Percentiles rank a stretch among this genome's conserved stretches.
These are phyloP conservation scores for Acrobasis repandana DNA, from an alignment of 2,888 invertebrate species.

Conservation along the genomic window DNA sequence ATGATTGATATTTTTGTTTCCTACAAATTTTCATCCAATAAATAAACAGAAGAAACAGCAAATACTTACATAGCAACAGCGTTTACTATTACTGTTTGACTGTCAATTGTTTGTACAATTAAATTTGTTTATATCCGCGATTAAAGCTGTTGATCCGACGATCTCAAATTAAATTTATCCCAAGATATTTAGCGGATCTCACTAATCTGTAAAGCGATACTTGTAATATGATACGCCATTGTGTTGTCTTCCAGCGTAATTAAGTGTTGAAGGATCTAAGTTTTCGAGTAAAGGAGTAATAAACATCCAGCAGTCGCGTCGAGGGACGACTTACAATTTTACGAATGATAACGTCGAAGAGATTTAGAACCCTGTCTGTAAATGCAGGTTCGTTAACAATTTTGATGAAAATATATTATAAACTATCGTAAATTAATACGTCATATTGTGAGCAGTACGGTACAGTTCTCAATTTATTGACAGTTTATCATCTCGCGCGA, in stretches of 20 bases:
- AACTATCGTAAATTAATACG: too few relatives aligned
- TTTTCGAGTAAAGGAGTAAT: constrained; percentile 48
- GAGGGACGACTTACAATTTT: background rate
- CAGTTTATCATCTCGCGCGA: too few relatives aligned
- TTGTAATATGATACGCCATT: constrained; percentile 68
- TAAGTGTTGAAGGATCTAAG: constrained; percentile 61
- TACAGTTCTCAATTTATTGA: too few relatives aligned
- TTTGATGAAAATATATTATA: too few relatives aligned
- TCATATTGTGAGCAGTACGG: too few relatives aligned
- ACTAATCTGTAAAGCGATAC: constrained; percentile 50
- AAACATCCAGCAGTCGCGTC: constrained; percentile 33
- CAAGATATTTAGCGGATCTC: constrained; percentile 50
- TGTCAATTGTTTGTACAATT: background rate
- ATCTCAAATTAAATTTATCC: constrained; percentile 32
- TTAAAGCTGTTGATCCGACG: constrained; percentile 7
- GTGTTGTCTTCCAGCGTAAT: constrained; percentile 66
- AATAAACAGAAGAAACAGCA: background rate
- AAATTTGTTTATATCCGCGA: constrained; percentile 11
- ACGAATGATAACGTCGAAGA: too few relatives aligned
- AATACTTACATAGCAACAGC: background rate
- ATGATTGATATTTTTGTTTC: too few relatives aligned
- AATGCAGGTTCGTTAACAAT: too few relatives aligned
- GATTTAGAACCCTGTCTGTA: too few relatives aligned
- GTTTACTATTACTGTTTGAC: background rate
- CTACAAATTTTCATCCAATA: too few relatives aligned